Percentiles rank a stretch among this genome's conserved stretches.
Conservation (phyloP, 2,888 invertebrate species). For the Osmoderma eremita region DNA sequence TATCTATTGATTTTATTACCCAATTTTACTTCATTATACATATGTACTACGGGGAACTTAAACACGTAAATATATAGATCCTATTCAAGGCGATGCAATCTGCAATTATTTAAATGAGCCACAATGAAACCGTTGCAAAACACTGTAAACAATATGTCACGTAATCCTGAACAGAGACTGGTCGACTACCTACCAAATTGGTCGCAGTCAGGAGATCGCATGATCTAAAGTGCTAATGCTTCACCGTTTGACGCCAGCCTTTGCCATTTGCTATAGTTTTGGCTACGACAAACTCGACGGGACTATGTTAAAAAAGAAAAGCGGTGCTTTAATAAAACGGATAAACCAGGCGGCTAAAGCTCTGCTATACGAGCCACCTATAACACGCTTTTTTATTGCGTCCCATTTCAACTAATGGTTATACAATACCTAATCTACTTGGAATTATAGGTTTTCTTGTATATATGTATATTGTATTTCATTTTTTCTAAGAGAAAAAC, state of each 20-base stretch:
- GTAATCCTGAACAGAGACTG: constrained; percentile 5
- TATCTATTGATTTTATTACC: no score
- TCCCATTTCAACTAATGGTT: constrained; percentile 5
- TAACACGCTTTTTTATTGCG: background rate
- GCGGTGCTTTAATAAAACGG: background rate
- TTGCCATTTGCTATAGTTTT: background rate
- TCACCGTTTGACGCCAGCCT: constrained; percentile 3
- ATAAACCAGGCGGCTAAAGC: background rate
- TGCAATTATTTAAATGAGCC: constrained; percentile 16
- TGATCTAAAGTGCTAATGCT: constrained; percentile 23
- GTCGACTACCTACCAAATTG: constrained; percentile 19
- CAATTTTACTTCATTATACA: no score
- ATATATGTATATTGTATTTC: constrained; percentile 5
- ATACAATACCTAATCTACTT: constrained; percentile 6
- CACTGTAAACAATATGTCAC: constrained; percentile 18
- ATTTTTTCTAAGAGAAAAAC: background rate
- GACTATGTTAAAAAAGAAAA: background rate
- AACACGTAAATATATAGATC: background rate
- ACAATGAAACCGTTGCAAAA: constrained; percentile 16
- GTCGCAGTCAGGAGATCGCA: constrained; percentile 32
- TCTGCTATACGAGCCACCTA: constrained; percentile 4
- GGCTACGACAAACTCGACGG: background rate
- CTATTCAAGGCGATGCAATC: background rate
- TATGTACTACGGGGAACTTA: no score
- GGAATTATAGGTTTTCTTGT: constrained; percentile 12